A percentile compares a stretch with the other conserved stretches of the same genome.
phyloP scores from a whole-genome alignment of 2,113 vertebrate genomes.

The Perccottus glenii region DNA sequence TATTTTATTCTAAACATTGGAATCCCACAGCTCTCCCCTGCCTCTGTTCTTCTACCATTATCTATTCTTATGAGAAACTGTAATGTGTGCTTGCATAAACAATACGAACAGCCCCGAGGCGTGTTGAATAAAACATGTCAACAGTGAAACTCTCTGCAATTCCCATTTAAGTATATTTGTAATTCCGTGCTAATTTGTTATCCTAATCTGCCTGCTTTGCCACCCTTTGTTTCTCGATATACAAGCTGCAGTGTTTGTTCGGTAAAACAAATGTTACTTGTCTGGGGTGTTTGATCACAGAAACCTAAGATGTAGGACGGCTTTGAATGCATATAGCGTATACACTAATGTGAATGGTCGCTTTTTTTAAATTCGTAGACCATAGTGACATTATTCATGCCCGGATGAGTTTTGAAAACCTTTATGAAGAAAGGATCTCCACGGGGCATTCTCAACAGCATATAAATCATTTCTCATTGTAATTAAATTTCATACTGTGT shows the following conservation, averaged over 20 bases:
- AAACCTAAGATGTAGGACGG: not conserved
- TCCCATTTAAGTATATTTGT: conserved; percentile 30
- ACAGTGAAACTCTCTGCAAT: conserved; percentile 21
- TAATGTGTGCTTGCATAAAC: conserved; percentile 36
- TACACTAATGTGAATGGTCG: not conserved
- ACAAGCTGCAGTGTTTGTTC: conserved; percentile 10
- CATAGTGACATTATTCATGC: not conserved
- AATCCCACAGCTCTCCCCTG: not conserved
- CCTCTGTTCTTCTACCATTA: conserved; percentile 2
- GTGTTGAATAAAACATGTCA: conserved; percentile 37
- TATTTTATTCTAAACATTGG: not conserved
- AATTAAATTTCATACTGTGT: conserved; percentile 35
- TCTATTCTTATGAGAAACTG: conserved; percentile 6
- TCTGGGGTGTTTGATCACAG: not conserved
- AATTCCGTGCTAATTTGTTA: conserved; percentile 43
- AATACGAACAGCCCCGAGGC: conserved; percentile 10
- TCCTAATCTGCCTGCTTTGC: conserved; percentile 2
- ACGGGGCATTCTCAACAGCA: not conserved
- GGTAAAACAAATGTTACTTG: not conserved
- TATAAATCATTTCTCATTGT: conserved; percentile 27
- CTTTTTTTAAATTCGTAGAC: not conserved
- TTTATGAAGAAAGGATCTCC: not conserved
- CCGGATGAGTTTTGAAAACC: not conserved
- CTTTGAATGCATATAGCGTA: not conserved
- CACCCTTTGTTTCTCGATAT: not conserved